A percentile compares a stretch with the other conserved stretches of the same genome.
Conservation (phyloP, 1,140 invertebrate species). For the Helicoverpa zea region DNA sequence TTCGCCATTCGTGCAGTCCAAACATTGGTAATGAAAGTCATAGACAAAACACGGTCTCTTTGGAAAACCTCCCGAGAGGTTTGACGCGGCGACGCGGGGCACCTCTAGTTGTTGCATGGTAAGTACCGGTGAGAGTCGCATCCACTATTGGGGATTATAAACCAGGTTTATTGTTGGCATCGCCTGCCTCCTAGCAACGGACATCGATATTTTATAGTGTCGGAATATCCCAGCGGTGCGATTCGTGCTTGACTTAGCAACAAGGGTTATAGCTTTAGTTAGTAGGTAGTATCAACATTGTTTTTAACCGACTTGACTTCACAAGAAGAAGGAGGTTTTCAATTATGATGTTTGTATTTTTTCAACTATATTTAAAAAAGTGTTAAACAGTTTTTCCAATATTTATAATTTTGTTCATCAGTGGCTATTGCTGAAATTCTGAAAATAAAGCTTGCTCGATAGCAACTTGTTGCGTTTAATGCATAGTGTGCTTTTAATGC, state of each 20-base stretch:
- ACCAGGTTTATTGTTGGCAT: slow-evolving; percentile 74
- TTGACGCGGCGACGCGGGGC: slow-evolving; percentile 48
- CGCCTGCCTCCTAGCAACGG: slow-evolving; percentile 63
- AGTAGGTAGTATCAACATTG: background rate
- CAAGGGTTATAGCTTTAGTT: slow-evolving; percentile 1
- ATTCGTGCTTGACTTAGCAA: slow-evolving; percentile 23
- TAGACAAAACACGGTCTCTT: slow-evolving; percentile 40
- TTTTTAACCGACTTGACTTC: too few relatives aligned
- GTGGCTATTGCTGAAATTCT: too few relatives aligned
- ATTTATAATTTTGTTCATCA: background rate
- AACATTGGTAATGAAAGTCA: slow-evolving; percentile 50
- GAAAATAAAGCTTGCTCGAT: too few relatives aligned
- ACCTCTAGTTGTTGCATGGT: slow-evolving; percentile 27
- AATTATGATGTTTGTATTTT: too few relatives aligned
- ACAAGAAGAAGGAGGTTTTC: too few relatives aligned
- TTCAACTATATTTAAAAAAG: too few relatives aligned
- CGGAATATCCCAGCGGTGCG: slow-evolving; percentile 48
- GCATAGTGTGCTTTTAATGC: too few relatives aligned
- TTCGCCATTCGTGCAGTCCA: slow-evolving; percentile 5
- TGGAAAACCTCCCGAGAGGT: slow-evolving; percentile 63
- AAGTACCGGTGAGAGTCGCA: slow-evolving; percentile 54
- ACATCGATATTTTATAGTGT: slow-evolving; percentile 60
- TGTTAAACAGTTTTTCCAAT: background rate
- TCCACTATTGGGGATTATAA: slow-evolving; percentile 72
- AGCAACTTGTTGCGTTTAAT: background rate